Percentiles rank a stretch among this genome's conserved stretches.
Conservation (phyloP, 2,113 vertebrate species). For the Hypomesus transpacificus region DNA sequence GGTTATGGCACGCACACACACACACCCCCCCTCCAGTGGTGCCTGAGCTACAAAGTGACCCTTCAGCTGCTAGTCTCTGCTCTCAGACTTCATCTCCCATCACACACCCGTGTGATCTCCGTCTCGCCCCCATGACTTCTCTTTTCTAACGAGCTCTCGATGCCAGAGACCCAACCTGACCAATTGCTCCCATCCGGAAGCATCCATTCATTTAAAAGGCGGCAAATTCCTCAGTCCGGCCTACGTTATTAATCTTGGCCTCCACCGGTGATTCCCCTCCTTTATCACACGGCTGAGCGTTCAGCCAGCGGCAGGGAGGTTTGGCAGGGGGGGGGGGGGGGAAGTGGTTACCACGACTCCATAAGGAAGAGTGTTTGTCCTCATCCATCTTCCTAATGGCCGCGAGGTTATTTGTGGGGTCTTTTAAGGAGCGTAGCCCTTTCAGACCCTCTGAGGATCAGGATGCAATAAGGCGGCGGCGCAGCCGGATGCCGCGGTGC, state of each 20-base stretch:
- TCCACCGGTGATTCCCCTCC: slow-evolving; percentile 18
- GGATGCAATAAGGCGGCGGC: neutral
- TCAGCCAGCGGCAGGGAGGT: neutral
- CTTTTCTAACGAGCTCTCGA: slow-evolving; percentile 11
- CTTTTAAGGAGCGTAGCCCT: neutral
- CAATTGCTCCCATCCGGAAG: slow-evolving; percentile 18
- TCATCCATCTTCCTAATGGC: slow-evolving; percentile 32
- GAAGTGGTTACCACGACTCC: slow-evolving; percentile 1
- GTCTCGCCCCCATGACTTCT: neutral
- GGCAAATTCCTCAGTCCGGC: slow-evolving; percentile 24
- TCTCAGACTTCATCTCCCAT: too few relatives aligned
- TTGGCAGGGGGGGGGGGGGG: neutral
- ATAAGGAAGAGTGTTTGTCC: neutral
- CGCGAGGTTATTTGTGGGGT: slow-evolving; percentile 13
- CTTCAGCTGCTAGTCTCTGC: neutral
- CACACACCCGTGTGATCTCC: neutral
- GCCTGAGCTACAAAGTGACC: neutral
- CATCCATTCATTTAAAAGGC: slow-evolving; percentile 41
- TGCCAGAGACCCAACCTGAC: slow-evolving; percentile 19
- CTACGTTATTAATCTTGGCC: slow-evolving; percentile 45
- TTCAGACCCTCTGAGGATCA: neutral
- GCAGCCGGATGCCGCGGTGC: slow-evolving; percentile 4
- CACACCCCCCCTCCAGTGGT: neutral
- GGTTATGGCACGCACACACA: neutral
- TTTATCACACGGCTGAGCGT: neutral